phyloP scores from a whole-genome alignment of 2,888 invertebrate species.

The Leptinotarsa tumamoca region DNA sequence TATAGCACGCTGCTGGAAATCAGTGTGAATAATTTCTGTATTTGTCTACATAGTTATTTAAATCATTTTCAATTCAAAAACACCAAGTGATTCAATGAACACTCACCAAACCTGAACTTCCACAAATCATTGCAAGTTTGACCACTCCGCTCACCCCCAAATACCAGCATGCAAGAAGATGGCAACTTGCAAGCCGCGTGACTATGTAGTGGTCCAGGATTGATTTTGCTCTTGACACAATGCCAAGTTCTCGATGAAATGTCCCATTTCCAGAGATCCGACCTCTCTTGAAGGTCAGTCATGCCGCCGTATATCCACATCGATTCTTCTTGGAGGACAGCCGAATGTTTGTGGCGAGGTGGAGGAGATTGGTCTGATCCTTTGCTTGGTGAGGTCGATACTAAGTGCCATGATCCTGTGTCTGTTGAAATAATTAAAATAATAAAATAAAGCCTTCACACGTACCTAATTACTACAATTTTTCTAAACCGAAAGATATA shows the following conservation, averaged over 20 bases:
- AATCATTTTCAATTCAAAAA: background rate
- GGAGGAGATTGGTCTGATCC: slow-evolving; percentile 70
- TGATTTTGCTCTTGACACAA: slow-evolving; percentile 72
- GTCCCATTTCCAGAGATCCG: slow-evolving; percentile 62
- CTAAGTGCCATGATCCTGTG: slow-evolving; percentile 83
- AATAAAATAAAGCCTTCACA: background rate
- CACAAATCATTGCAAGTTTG: slow-evolving; percentile 82
- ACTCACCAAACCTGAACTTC: slow-evolving; percentile 84
- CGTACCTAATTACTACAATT: background rate
- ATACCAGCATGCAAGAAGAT: slow-evolving; percentile 78
- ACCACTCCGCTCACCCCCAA: slow-evolving; percentile 82
- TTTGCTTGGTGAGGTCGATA: slow-evolving; percentile 65
- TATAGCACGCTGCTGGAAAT: too few relatives aligned
- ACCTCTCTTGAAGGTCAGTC: slow-evolving; percentile 79
- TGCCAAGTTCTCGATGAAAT: slow-evolving; percentile 72
- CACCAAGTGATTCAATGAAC: background rate
- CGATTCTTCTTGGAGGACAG: slow-evolving; percentile 79
- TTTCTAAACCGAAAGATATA: too few relatives aligned
- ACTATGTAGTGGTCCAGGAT: slow-evolving; percentile 80
- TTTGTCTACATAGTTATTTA: too few relatives aligned
- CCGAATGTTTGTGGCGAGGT: slow-evolving; percentile 87
- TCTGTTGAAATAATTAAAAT: slow-evolving; percentile 68
- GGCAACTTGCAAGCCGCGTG: slow-evolving; percentile 84
- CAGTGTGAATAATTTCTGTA: too few relatives aligned
- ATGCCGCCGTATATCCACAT: slow-evolving; percentile 93